Percentiles rank a stretch among this genome's conserved stretches.
Conservation (phyloP, 1,140 invertebrate genomes). For the Periplaneta americana region DNA sequence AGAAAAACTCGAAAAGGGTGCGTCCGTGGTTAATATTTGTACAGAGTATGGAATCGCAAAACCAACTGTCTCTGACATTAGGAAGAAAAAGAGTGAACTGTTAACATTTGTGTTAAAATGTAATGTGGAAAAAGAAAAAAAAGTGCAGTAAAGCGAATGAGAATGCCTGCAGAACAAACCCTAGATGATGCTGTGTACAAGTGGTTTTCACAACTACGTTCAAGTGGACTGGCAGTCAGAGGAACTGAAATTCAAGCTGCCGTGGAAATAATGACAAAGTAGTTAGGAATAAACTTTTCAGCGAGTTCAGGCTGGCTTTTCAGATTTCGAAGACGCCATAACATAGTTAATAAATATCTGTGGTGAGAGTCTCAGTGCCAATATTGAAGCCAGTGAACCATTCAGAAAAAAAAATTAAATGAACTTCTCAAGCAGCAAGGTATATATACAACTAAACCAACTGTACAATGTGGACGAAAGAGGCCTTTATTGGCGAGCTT, state of each 20-base stretch:
- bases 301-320: neutral
- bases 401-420: neutral
- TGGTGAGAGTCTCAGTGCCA: neutral
- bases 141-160: neutral
- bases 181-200: neutral
- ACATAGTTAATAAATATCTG: neutral
- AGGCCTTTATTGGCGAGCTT: neutral
- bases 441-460: neutral
- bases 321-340: neutral
- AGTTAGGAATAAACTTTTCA: neutral
- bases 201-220: neutral
- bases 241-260: neutral
- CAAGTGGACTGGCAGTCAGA: neutral
- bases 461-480: neutral
- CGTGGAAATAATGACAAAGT: neutral
- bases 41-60: constrained; percentile 1
- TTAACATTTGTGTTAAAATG: neutral
- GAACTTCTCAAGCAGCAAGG: neutral
- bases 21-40: neutral
- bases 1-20: neutral
- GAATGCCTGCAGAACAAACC: neutral
- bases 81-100: neutral
- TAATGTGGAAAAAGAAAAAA: neutral
- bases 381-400: neutral
- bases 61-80: constrained; percentile 5